Conservation (phyloP, 2,113 vertebrate genomes). For the Tringa solitaria region DNA sequence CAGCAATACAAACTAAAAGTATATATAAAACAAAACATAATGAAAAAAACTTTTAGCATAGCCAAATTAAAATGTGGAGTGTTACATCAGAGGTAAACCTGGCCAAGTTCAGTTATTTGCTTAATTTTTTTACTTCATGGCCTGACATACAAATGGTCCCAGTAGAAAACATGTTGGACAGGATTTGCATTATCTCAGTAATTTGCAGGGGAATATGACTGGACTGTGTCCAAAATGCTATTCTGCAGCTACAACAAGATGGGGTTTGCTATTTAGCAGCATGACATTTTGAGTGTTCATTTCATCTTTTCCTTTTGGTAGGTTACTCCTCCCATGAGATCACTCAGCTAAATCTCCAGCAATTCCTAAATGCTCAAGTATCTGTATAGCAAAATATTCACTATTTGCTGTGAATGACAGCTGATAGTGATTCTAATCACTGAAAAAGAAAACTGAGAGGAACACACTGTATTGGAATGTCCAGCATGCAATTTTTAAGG, state of each 20-base stretch:
- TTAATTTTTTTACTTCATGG: neutral
- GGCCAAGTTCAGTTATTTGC: neutral
- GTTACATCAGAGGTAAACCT: neutral
- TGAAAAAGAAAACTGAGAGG: neutral
- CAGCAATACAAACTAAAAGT: neutral
- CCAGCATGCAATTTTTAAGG: neutral
- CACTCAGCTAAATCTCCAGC: neutral
- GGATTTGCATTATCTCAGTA: slow-evolving; percentile 17
- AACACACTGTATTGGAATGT: neutral
- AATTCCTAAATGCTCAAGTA: neutral
- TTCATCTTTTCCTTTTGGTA: neutral
- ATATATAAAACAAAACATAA: neutral
- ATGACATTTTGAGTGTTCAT: neutral
- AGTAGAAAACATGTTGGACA: slow-evolving; percentile 37
- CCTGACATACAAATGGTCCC: slow-evolving; percentile 5
- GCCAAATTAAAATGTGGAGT: neutral
- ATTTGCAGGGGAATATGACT: neutral
- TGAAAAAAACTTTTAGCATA: neutral
- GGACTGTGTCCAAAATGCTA: slow-evolving; percentile 20
- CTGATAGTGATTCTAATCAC: neutral
- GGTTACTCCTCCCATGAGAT: neutral
- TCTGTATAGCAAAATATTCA: neutral
- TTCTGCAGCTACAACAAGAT: slow-evolving; percentile 34
- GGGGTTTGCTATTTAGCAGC: neutral
- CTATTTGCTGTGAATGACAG: neutral